Base-by-base conservation (phyloP, 1,140 invertebrate genomes). In the Cepaea nemoralis region DNA sequence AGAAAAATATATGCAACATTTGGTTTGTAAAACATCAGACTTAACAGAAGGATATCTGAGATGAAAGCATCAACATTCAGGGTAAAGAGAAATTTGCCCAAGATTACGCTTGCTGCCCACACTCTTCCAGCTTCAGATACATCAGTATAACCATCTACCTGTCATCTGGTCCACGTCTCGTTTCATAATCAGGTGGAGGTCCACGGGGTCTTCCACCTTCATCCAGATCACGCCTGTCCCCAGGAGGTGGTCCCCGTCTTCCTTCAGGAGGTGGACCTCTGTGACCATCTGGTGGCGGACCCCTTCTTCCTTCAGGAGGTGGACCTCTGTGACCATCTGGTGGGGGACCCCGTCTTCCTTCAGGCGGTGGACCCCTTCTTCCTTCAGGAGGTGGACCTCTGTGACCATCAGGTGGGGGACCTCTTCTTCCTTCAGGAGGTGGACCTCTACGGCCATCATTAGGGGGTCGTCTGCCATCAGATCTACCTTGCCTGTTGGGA, bases 251-350 rank as follows among this genome's bases (percentile, higher is more conserved):
- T 27, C 81, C 71, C 59, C 80, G 77, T 76, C 40, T 73, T 63
- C 83, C 77, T 24, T 77, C 71, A 39, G 85, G 84, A 55, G 83
- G 86, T 24, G 83, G 83, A 63, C 85, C 82, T 24, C 86, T 35
- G 35, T 77, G 35, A 0, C 67, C 63, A 24, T 83, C 82, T 50
- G 82, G 82, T 2, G 82, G 82, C 27, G 77, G 77, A 10, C 82
- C 77, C 22, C 82, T 45, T 27, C 75, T 27, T 35, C 76, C 50
- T 12, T 79, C 63, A 35, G 78, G 69, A 1, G 74, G 76, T 35
- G 70, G 78, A 2, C 59, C 59, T 16, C 59, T 63, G 27, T 27
- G 27, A 31, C 59, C 59, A 14, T 63, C 59, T 0, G 59, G 59
- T 31, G 16, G 59, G 27, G 59, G 59, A 14, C 82, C 82, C 22